phyloP scores from a whole-genome alignment of 2,888 invertebrate genomes.

The Leptinotarsa tumamoca region DNA sequence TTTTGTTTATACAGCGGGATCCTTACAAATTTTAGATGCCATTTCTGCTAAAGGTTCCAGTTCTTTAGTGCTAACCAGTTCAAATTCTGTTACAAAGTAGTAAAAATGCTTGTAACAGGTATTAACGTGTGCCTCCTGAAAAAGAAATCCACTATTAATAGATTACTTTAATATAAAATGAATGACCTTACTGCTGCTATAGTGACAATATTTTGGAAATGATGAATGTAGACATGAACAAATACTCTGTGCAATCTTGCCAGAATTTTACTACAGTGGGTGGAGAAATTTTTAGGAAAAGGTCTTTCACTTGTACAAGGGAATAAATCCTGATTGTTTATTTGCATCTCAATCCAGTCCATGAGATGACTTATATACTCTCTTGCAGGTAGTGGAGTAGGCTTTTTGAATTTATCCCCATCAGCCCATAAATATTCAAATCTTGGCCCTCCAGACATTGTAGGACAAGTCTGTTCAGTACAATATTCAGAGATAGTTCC shows the following conservation, averaged over 20 bases:
- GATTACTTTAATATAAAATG: background rate
- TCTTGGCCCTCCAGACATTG: slow-evolving; percentile 90
- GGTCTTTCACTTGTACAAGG: slow-evolving; percentile 87
- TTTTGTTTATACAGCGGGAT: slow-evolving; percentile 54
- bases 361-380: slow-evolving; percentile 86
- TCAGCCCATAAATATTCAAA: slow-evolving; percentile 95
- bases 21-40: slow-evolving; percentile 79
- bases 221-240: slow-evolving; percentile 95
- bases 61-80: slow-evolving; percentile 84
- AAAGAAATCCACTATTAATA: slow-evolving; percentile 30
- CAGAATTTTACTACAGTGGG: slow-evolving; percentile 86
- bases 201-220: slow-evolving; percentile 88
- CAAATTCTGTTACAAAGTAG: slow-evolving; percentile 90
- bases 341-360: slow-evolving; percentile 93
- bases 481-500: slow-evolving; percentile 90
- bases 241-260: slow-evolving; percentile 90
- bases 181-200: slow-evolving; percentile 83
- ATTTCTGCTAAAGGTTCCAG: slow-evolving; percentile 86
- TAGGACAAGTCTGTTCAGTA: slow-evolving; percentile 84
- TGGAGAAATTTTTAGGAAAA: slow-evolving; percentile 86
- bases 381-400: slow-evolving; percentile 84
- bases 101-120: slow-evolving; percentile 96
- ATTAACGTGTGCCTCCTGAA: slow-evolving; percentile 91
- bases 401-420: slow-evolving; percentile 81
- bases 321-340: slow-evolving; percentile 88